phyloP scores from a whole-genome alignment of 1,140 invertebrate species.

The Phocides pigmalion region DNA sequence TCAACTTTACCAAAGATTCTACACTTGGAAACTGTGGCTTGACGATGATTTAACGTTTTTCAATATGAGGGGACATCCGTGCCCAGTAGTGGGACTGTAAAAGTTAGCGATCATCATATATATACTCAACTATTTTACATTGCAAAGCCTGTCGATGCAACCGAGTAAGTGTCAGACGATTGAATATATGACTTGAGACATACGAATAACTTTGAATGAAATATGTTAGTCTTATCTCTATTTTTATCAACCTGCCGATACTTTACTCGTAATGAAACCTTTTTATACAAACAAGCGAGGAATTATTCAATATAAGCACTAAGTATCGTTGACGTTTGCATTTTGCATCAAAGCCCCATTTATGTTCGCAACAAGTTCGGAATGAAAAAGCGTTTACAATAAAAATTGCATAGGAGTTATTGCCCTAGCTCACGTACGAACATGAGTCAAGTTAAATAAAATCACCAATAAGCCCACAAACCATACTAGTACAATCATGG shows the following conservation, averaged over 20 bases:
- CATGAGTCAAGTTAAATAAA: constrained; percentile 75
- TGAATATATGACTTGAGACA: too few relatives aligned
- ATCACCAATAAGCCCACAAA: constrained; percentile 63
- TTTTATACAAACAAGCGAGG: constrained; percentile 32
- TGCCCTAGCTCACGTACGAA: constrained; percentile 68
- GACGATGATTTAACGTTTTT: too few relatives aligned
- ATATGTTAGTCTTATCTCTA: too few relatives aligned
- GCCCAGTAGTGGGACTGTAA: too few relatives aligned
- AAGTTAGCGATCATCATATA: too few relatives aligned
- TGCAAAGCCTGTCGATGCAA: too few relatives aligned
- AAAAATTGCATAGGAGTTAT: constrained; percentile 73
- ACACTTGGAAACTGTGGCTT: too few relatives aligned
- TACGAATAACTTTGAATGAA: too few relatives aligned
- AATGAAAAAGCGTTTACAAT: constrained; percentile 55
- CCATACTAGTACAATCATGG: constrained; percentile 65
- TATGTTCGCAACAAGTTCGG: constrained; percentile 3
- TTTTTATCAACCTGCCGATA: constrained; percentile 15
- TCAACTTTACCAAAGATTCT: too few relatives aligned
- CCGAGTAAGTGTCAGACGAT: too few relatives aligned
- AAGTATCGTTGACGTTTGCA: constrained; percentile 22
- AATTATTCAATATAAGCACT: constrained; percentile 33
- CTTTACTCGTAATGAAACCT: constrained; percentile 26
- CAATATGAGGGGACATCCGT: too few relatives aligned
- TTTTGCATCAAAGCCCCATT: constrained; percentile 22
- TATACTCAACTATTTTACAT: too few relatives aligned